A percentile compares a stretch with the other conserved stretches of the same genome.
phyloP scores from a whole-genome alignment of 2,888 invertebrate genomes.

The Parascotia fuliginaria region DNA sequence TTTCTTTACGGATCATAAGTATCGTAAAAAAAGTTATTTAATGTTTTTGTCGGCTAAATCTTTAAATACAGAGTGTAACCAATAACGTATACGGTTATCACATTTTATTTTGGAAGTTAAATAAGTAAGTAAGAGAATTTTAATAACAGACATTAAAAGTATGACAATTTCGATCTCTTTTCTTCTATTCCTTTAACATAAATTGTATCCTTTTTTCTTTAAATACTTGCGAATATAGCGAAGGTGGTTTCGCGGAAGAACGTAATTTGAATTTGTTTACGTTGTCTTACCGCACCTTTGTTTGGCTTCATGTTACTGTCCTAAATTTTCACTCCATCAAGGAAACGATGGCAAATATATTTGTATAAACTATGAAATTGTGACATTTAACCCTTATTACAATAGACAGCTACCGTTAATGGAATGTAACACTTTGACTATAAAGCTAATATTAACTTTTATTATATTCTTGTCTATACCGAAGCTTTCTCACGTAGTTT shows the following conservation, averaged over 20 bases:
- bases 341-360: constrained; percentile 56
- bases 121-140: neutral
- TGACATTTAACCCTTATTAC: constrained; percentile 3
- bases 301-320: constrained; percentile 67
- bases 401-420: no score
- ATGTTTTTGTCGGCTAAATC: no score
- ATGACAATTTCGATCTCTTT: neutral
- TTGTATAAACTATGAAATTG: constrained; percentile 13
- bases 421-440: no score
- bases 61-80: no score
- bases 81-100: no score
- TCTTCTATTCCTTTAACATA: constrained; percentile 1
- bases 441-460: no score
- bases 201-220: neutral
- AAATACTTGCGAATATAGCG: constrained; percentile 12
- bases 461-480: no score
- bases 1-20: no score
- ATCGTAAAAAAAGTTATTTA: no score
- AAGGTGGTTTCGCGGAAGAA: constrained; percentile 54
- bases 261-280: constrained; percentile 57
- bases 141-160: neutral
- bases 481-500: no score
- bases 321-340: constrained; percentile 64
- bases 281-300: constrained; percentile 67
- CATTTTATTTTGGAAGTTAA: no score